Base-by-base conservation (phyloP, 2,113 vertebrate genomes). In the Dasyurus viverrinus region DNA sequence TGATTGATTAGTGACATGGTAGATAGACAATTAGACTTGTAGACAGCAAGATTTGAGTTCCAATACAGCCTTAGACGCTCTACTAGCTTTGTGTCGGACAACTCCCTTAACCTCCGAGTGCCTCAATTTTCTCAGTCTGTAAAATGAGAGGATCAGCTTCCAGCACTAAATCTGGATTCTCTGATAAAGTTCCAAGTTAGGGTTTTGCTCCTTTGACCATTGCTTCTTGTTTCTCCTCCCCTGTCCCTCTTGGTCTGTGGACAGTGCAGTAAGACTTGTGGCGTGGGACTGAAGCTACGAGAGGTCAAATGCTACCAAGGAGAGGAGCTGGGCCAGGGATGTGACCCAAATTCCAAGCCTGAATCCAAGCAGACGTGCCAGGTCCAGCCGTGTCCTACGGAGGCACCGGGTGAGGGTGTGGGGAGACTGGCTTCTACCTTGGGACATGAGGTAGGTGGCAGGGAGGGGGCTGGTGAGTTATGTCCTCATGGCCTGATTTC, bases 221-320 rank as follows among this genome's bases (percentile, higher is more conserved):
- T 26, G 54, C 46, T 93, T 89, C 76, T 11, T 27, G 11, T 14
- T 25, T 11, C 9, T 7, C 25, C 53, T 94, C 0, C 23, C 68
- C 36, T n/a, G 0, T 91, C 91, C 36, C 16, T 42, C 68, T 9
- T 19, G 26, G 36, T 84, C 16, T 30, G 16, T 95, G 0, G 25
- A 95, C 98, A 99, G 99, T 99, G 99, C 98, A 99, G 99, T 98
- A 99, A 99, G 98, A 99, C 99, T 0, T 99, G 99, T 14, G 99
- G 99, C 47, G 98, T 98, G 36, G 99, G 99, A 0, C 96, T 99
- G 94, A 98, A 98, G 9, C 98, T 99, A 53, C 98, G 99, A 0
- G 99, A 99, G 94, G 99, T 99, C 54, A 99, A 99, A 96, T 99
- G 99, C 92, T 99, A 99, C 98, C 99, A 99, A 96, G 99, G 99